Evolutionary conservation across 2,113 vertebrate genomes (phyloP).

Genomic region (Callipepla squamata): DNA sequence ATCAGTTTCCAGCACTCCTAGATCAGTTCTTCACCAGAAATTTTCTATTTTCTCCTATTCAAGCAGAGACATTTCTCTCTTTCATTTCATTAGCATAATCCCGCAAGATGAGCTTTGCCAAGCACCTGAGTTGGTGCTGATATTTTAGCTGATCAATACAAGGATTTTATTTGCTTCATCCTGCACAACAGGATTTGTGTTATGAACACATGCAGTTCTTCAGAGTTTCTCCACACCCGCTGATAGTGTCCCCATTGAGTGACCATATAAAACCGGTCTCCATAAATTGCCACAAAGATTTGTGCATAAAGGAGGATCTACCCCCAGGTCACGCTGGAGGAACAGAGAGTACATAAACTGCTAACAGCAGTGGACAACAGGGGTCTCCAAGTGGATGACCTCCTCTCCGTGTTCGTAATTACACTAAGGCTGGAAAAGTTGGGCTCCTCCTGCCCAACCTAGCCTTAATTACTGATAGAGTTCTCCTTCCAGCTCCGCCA

Average conservation of each 20-base stretch:
- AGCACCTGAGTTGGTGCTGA: not conserved
- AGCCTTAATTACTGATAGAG: not conserved
- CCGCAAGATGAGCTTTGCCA: not conserved
- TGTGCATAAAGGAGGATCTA: not conserved
- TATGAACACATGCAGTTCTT: not conserved
- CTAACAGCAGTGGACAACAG: not conserved
- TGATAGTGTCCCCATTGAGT: not conserved
- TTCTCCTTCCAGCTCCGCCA: not conserved
- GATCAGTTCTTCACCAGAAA: not conserved
- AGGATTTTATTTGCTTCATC: not conserved
- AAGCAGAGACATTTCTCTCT: not conserved
- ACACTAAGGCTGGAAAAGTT: not conserved
- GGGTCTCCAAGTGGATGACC: not conserved
- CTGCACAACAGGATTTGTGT: not conserved
- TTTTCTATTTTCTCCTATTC: not conserved
- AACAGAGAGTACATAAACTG: not conserved
- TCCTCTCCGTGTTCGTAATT: not conserved
- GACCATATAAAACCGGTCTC: not conserved
- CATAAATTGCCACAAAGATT: not conserved
- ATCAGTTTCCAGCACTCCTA: not conserved
- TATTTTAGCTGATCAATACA: not conserved
- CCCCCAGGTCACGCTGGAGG: fast-evolving
- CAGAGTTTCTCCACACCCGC: not conserved
- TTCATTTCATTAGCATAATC: not conserved
- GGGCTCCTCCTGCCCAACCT: not conserved